Evolutionary conservation across 2,888 invertebrate species (phyloP).

Genomic region (Pristionchus exspectatus): DNA sequence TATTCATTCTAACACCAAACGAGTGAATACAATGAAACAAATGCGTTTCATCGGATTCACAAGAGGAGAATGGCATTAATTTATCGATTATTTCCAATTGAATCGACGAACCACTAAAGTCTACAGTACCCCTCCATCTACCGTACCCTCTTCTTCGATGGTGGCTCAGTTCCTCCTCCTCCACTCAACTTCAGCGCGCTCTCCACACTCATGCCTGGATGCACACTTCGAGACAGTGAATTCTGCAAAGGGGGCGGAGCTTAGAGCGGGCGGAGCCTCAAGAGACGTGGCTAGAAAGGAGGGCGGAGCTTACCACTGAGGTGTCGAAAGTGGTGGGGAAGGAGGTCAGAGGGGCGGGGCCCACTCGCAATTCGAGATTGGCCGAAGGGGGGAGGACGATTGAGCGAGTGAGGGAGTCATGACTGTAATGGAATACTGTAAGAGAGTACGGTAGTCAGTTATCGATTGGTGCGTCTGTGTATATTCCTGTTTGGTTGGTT

Average conservation of each 20-base stretch:
- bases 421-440: slow-evolving; percentile 26
- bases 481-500: slow-evolving; percentile 31
- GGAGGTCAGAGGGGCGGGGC: slow-evolving; percentile 39
- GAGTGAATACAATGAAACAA: not conserved
- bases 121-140: not conserved
- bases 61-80: not conserved
- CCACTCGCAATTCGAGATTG: slow-evolving; percentile 5
- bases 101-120: too few species aligned
- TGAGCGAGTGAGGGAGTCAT: slow-evolving; percentile 42
- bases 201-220: slow-evolving; percentile 46
- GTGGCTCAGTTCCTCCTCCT: slow-evolving; percentile 31
- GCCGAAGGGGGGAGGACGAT: not conserved
- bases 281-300: not conserved
- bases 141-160: slow-evolving; percentile 53
- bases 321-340: slow-evolving; percentile 50
- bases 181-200: slow-evolving; percentile 45
- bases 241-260: slow-evolving; percentile 28
- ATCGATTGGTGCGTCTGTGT: not conserved
- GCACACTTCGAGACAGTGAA: slow-evolving; percentile 17
- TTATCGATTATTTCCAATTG: not conserved
- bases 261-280: not conserved
- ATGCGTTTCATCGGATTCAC: not conserved
- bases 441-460: not conserved
- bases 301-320: slow-evolving; percentile 27
- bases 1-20: not conserved